These are phyloP conservation scores for Dendropsophus ebraccatus DNA, from an alignment of 2,113 vertebrate species.

Conservation along the genomic window DNA sequence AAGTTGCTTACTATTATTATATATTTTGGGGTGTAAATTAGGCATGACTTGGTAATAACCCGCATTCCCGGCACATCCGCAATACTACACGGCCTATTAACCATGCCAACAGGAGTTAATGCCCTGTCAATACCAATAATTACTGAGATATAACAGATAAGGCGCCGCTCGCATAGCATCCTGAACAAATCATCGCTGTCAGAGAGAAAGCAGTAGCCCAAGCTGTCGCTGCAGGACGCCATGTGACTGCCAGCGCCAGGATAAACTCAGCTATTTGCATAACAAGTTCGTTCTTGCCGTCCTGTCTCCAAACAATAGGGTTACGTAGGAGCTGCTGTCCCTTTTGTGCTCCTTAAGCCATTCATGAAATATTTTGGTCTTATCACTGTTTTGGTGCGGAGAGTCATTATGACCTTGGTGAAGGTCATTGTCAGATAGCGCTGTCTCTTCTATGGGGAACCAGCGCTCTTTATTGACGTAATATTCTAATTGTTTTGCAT, in stretches of 20 bases:
- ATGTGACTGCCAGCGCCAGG: background rate
- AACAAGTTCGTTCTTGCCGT: background rate
- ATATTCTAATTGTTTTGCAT: background rate
- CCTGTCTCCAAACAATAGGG: background rate
- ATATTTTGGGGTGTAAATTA: background rate
- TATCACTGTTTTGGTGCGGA: constrained; percentile 17
- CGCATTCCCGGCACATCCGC: constrained; percentile 7
- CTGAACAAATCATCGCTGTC: constrained; percentile 33
- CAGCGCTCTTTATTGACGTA: background rate
- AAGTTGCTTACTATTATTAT: no score
- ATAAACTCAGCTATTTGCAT: constrained; percentile 18
- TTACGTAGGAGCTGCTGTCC: background rate
- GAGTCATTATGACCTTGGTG: constrained; percentile 21
- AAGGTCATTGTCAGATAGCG: constrained; percentile 17
- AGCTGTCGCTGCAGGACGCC: constrained; percentile 17
- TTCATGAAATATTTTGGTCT: constrained; percentile 29
- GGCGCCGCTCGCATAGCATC: background rate
- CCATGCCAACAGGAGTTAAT: constrained; percentile 38
- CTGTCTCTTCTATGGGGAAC: constrained; percentile 5
- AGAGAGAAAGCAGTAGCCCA: background rate
- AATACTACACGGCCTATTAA: constrained; percentile 31
- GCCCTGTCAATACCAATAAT: constrained; percentile 48
- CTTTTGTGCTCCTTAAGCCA: background rate
- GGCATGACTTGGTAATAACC: constrained; percentile 14
- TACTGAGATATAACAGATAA: constrained; percentile 33